Percentiles rank a stretch among this genome's conserved stretches.
These are phyloP conservation scores for Pteromalus puparum DNA, from an alignment of 1,140 invertebrate genomes.

Conservation along the genomic window DNA sequence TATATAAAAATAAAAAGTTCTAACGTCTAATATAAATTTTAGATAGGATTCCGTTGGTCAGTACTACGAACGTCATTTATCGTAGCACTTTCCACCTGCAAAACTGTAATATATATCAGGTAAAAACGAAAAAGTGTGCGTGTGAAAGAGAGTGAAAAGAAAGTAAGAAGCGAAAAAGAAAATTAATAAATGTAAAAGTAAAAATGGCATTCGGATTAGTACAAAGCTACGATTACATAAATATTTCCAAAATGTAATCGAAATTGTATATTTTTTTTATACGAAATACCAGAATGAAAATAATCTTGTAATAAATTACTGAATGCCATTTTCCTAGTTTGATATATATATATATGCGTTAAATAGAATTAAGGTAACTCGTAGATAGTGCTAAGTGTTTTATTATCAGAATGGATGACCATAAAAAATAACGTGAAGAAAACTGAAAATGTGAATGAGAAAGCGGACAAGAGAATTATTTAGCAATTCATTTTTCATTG, in stretches of 20 bases:
- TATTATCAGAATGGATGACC: conserved; percentile 49
- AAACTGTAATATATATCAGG: conserved; percentile 67
- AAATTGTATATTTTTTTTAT: conserved; percentile 77
- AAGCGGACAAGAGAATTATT: conserved; percentile 15
- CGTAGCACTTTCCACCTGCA: conserved; percentile 62
- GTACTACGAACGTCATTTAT: conserved; percentile 57
- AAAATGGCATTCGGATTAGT: conserved; percentile 76
- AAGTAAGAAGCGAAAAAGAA: conserved; percentile 30
- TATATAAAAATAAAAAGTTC: conserved; percentile 60
- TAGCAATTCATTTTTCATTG: conserved; percentile 58
- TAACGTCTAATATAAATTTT: conserved; percentile 70
- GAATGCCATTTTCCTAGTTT: conserved; percentile 75
- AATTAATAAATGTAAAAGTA: conserved; percentile 25
- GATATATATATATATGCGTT: conserved; percentile 54
- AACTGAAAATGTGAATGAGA: conserved; percentile 48
- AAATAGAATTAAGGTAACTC: conserved; percentile 23
- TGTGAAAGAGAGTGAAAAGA: background rate
- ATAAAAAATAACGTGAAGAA: conserved; percentile 51
- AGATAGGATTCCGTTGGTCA: conserved; percentile 67
- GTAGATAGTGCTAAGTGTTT: conserved; percentile 47
- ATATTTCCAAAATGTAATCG: conserved; percentile 72
- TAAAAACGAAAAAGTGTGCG: background rate
- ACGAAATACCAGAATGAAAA: conserved; percentile 62
- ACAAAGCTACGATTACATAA: conserved; percentile 72
- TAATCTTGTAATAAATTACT: conserved; percentile 72